Evolutionary conservation across 1,140 invertebrate genomes (phyloP).

Genomic region (Bicyclus anynana): DNA sequence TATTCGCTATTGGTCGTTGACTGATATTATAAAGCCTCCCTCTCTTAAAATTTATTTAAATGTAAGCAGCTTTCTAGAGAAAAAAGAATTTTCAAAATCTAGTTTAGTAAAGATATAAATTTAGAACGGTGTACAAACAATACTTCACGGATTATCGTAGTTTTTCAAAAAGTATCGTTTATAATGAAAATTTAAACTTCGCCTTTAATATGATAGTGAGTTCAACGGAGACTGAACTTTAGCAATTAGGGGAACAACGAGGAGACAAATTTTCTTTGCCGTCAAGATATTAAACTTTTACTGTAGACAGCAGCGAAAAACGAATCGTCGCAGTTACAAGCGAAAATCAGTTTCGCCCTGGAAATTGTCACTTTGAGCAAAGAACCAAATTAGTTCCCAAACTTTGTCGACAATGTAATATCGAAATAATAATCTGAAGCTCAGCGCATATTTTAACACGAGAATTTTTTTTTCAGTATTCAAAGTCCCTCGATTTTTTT

Average conservation of each 20-base stretch:
- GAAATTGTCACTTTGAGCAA: not conserved
- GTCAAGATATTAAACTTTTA: slow-evolving; percentile 19
- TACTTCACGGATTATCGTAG: not conserved
- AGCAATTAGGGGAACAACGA: slow-evolving; percentile 29
- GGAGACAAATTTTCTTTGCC: slow-evolving; percentile 29
- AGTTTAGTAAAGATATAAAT: too few species aligned
- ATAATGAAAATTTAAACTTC: slow-evolving; percentile 8
- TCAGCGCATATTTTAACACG: too few species aligned
- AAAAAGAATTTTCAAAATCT: too few species aligned
- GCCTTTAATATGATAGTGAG: slow-evolving; percentile 22
- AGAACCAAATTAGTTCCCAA: not conserved
- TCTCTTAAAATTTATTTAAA: too few species aligned
- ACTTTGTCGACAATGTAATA: not conserved
- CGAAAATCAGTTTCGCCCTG: not conserved
- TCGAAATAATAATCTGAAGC: not conserved
- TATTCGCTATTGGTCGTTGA: too few species aligned
- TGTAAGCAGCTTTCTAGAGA: too few species aligned
- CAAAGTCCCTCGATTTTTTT: too few species aligned
- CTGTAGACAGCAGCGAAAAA: slow-evolving; percentile 1
- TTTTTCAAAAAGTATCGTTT: not conserved
- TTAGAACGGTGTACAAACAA: too few species aligned
- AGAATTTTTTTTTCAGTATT: too few species aligned
- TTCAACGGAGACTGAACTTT: slow-evolving; percentile 27
- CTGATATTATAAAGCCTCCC: too few species aligned
- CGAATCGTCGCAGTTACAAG: not conserved